Conservation (phyloP, 2,113 vertebrate species). For the Apistogramma diplotaenia region DNA sequence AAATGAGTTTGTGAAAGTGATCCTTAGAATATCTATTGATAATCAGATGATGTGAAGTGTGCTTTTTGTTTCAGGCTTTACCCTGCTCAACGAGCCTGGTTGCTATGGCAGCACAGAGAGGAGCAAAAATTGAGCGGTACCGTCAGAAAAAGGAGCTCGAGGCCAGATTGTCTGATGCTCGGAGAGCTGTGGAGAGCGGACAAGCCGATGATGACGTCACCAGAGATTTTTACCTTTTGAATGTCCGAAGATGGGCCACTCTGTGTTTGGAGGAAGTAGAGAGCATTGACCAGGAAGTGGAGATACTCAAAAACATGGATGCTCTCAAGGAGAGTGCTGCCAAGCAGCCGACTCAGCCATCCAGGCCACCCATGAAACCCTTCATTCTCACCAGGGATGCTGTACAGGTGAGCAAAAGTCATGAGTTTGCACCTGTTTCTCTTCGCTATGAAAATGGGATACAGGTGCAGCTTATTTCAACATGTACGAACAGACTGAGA, state of each 20-base stretch:
- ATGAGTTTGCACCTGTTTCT: accelerated
- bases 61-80: constrained; percentile 25
- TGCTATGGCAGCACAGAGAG: constrained; percentile 85
- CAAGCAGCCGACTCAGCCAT: constrained; percentile 42
- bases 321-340: constrained; percentile 54
- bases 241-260: constrained; percentile 82
- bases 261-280: constrained; percentile 88
- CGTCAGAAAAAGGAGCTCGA: constrained; percentile 90
- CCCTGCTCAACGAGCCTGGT: constrained; percentile 71
- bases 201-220: constrained; percentile 85
- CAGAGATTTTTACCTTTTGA: constrained; percentile 86
- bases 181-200: constrained; percentile 77
- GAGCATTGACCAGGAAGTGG: constrained; percentile 89
- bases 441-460: too few relatives aligned
- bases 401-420: constrained; percentile 73
- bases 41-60: background rate
- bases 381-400: constrained; percentile 90
- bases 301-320: constrained; percentile 83
- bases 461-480: too few relatives aligned
- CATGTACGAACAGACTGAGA: too few relatives aligned
- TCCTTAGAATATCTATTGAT: background rate
- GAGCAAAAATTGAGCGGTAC: constrained; percentile 89
- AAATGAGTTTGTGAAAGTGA: background rate
- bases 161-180: constrained; percentile 79
- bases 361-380: constrained; percentile 81